A percentile compares a stretch with the other conserved stretches of the same genome.
Conservation (phyloP, 2,888 invertebrate species). For the Athalia rosae region DNA sequence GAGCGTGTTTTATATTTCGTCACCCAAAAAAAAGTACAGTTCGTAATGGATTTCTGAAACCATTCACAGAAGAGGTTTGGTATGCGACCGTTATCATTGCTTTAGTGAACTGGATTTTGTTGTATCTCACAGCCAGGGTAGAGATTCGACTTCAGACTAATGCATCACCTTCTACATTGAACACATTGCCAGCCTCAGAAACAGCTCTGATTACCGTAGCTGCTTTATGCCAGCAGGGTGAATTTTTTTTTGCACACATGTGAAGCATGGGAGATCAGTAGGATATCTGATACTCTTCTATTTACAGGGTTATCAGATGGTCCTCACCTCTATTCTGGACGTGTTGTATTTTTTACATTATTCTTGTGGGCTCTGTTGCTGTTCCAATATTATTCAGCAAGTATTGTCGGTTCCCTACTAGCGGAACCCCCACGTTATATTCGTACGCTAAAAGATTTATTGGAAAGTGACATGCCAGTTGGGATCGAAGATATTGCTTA, state of each 20-base stretch:
- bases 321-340: conserved; percentile 73
- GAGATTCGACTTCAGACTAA: conserved; percentile 55
- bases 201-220: conserved; percentile 72
- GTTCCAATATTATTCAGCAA: conserved; percentile 83
- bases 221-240: conserved; percentile 75
- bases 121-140: conserved; percentile 56
- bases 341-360: conserved; percentile 75
- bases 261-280: conserved; percentile 46
- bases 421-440: conserved; percentile 79
- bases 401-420: conserved; percentile 80
- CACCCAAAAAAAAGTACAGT: conserved; percentile 21
- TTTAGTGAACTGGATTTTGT: conserved; percentile 58
- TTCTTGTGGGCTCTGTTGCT: conserved; percentile 78
- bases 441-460: conserved; percentile 77
- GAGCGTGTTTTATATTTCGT: conserved; percentile 25
- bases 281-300: background rate
- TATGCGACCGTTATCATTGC: conserved; percentile 74
- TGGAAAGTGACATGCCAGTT: conserved; percentile 77
- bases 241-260: conserved; percentile 46
- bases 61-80: conserved; percentile 64
- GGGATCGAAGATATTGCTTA: conserved; percentile 81
- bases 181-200: conserved; percentile 58
- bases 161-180: conserved; percentile 48
- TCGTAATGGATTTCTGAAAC: conserved; percentile 26
- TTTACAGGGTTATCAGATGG: conserved; percentile 70